Base-by-base conservation (phyloP, 64 coral and sea anemone genomes). In the Trachythela sp. region DNA sequence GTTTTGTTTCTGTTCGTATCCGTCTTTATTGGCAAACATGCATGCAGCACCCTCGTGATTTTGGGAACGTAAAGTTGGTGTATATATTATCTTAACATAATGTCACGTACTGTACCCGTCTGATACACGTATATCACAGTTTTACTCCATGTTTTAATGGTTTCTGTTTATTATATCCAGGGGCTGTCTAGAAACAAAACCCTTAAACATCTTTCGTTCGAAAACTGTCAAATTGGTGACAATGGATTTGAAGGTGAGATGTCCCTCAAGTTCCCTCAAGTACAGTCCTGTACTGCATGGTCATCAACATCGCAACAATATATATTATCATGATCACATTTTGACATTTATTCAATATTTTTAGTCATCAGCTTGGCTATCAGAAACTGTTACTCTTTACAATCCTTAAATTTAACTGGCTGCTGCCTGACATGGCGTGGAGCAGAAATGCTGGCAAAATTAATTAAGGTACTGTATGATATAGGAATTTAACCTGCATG, bases 211-310 rank as follows among this genome's bases (percentile, higher is more conserved):
- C 51, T 99, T 48, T 99, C 96, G 13, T 87, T 99, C 40, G 96
- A 99, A 90, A 94, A 92, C 42, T 99, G 96, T 71, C 96, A 99
- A 87, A 92, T 99, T 94, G 96, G 96, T 67, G 96, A 99, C 84
- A 90, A 89, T 91, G 95, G 95, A 48, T 67, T 99, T 40, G 93
- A 99, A 88, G 71, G 95, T 99, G n/a, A n/a, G n/a, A n/a, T n/a
- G n/a, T n/a, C n/a, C n/a, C n/a, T n/a, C n/a, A n/a, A n/a, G n/a
- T n/a, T n/a, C n/a, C n/a, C n/a, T n/a, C n/a, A n/a, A n/a, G n/a
- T n/a, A n/a, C n/a, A n/a, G n/a, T n/a, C n/a, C n/a, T n/a, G n/a
- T n/a, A n/a, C n/a, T n/a, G n/a, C n/a, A n/a, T n/a, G n/a, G n/a
- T n/a, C n/a, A n/a, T n/a, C n/a, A n/a, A n/a, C n/a, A n/a, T n/a